A percentile compares a stretch with the other conserved stretches of the same genome.
These are phyloP conservation scores for Drosophila saltans DNA, from an alignment of 1,140 invertebrate genomes.

Conservation along the genomic window DNA sequence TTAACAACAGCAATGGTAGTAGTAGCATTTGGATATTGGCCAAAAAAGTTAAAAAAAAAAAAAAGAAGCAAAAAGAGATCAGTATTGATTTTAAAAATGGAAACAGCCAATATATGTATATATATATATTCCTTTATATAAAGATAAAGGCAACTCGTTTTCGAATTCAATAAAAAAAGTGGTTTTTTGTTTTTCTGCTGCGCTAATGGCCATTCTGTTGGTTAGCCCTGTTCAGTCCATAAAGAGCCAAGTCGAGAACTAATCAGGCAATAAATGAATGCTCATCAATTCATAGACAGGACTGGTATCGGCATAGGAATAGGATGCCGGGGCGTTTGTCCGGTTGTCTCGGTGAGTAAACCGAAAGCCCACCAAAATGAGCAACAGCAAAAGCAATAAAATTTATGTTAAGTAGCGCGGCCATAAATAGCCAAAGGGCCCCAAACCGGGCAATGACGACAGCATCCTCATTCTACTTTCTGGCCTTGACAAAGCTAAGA, in stretches of 20 bases:
- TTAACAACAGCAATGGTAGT: slow-evolving; percentile 53
- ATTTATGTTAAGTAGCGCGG: slow-evolving; percentile 79
- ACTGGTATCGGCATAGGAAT: neutral
- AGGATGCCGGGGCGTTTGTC: too few relatives aligned
- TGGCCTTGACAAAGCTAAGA: slow-evolving; percentile 67
- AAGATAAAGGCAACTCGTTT: neutral
- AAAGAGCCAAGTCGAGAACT: slow-evolving; percentile 61
- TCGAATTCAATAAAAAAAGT: neutral
- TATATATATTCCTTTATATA: too few relatives aligned
- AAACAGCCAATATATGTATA: neutral
- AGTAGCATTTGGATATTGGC: neutral
- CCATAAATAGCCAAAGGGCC: slow-evolving; percentile 75
- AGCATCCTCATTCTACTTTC: slow-evolving; percentile 37
- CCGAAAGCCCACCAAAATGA: slow-evolving; percentile 64
- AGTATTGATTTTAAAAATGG: neutral
- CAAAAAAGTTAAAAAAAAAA: neutral
- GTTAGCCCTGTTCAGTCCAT: slow-evolving; percentile 42
- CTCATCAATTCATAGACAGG: slow-evolving; percentile 77
- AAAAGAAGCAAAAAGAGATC: neutral
- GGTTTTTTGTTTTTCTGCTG: neutral
- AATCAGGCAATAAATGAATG: slow-evolving; percentile 80
- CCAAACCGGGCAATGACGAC: slow-evolving; percentile 52
- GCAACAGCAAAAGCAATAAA: slow-evolving; percentile 76
- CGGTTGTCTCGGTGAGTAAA: slow-evolving; percentile 62
- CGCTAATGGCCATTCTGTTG: slow-evolving; percentile 9